Base-by-base conservation (phyloP, 2,888 invertebrate species). In the Agelastica alni region DNA sequence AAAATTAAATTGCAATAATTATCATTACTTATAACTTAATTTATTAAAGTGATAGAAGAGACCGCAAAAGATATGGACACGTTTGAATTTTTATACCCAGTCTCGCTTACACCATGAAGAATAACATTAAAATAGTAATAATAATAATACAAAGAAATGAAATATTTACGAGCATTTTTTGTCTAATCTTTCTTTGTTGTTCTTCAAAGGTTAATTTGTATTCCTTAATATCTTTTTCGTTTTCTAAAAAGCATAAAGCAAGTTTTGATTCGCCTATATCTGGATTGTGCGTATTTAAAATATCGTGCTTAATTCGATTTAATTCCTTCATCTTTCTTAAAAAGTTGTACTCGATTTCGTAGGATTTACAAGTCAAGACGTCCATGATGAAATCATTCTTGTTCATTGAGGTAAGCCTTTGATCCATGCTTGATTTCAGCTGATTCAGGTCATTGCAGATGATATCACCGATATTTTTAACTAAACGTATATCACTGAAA, bases 341-440 rank as follows among this genome's bases (percentile, higher is more conserved):
- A 52, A 67, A 73, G 5, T 64, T 56, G 47, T 67, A 66, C 22
- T 66, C 65, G 7, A 68, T 60, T 39, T 72, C 68, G 46, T 70
- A 69, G 34, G 68, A 64, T 65, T 71, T 72, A 49, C 68, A 70
- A 18, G 64, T 70, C 10, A 74, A 48, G 13, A 69, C 61, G 37
- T 66, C 66, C 57, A 70, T 63, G 7, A 71, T 62, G 6, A 69
- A 58, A 22, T 72, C 70, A 13, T 71, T 64, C 51, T 68, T 68
- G 42, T 72, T 70, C 3, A 70, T 49, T 10, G 66, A 55, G 4
- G 51, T 52, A 1, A 65, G 36, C 10, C 66, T 59, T 4, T 53
- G 60, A 3, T 64, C 56, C 16, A 68, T 53, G 31, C 51, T 58
- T 5, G 49, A 32, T 49, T 60, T 62, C 17, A 64, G 48, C 5